Base-by-base conservation (phyloP, 2,113 vertebrate genomes). In the Calcarius ornatus region DNA sequence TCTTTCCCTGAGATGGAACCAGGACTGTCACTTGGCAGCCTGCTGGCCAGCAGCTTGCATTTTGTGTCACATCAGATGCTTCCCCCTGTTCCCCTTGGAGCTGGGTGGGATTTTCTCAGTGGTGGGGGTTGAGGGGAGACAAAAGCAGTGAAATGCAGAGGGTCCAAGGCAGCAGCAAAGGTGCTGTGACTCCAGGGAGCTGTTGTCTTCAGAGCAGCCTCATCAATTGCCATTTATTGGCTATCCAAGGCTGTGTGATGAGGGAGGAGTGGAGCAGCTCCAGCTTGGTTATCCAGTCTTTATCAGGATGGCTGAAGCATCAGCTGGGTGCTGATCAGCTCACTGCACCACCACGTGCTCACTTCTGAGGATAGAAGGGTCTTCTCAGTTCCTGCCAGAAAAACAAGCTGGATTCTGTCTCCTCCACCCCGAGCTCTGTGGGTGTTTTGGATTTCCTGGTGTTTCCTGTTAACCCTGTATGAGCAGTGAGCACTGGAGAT, bases 221-320 rank as follows among this genome's bases (percentile, higher is more conserved):
- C 23, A 0, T 12, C 35, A 27, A 0, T 2, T 35, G 48, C 57
- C 24, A 0, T 72, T 81, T 30, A 2, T 43, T 56, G 68, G 12
- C 23, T 25, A 1, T 23, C 27, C 57, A 30, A 54, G 45, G 45
- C 69, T 70, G 33, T 63, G 3, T 37, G 53, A 15, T 76, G 79
- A n/a, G 59, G 51, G 37, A 68, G 70, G 40, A 72, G 28, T 1
- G 24, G 77, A 27, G 48, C 57, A 61, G 86, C 53, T 56, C 33
- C 83, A 57, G 19, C 30, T 48, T 87, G 12, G 14, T 33, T 64
- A 8, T 68, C 61, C 31, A 37, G 1, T 30, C 4, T 4, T 1
- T 11, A 0, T 7, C 54, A 53, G 65, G 47, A 7, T 16, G n/a
- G 59, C 4, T 30, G 63, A 57, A 56, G 69, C 38, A 13, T 65